Evolutionary conservation across 2,113 vertebrate genomes (phyloP), one percentile per base, ranked within the genome.

Genomic region (Silurus meridionalis): DNA sequence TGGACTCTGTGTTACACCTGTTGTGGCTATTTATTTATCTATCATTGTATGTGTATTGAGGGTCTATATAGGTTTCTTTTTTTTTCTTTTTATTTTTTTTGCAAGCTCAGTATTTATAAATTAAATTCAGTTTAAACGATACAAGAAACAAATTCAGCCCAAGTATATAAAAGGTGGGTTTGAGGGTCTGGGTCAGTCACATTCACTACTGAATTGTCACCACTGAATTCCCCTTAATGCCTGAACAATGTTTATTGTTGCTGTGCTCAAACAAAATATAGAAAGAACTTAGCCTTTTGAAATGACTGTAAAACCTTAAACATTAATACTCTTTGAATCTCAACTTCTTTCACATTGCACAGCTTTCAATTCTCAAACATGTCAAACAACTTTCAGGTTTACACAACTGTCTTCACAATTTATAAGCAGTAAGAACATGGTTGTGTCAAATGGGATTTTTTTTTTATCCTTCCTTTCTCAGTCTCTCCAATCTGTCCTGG

Each of bases 401-500:
- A 37, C 37, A 37, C 37, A 60, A 80, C 3, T 79, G 53, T 57
- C 23, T 53, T 74, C 25, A 23, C 52, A 77, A 23, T 2, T 80
- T 10, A 64, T 17, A 57, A 13, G 77, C 17, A 63, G 14, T 57
- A 80, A 86, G 53, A 61, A 88, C 48, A 71, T 37, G 69, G 58
- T 50, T 25, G 19, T 83, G 61, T 53, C 63, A 63, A 53, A 79
- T 55, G 60, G 46, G 25, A 64, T 67, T 63, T 50, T 57, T 0
- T 25, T 66, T 63, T 75, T 80, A 77, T 74, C 37, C 64, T 87
- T 81, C 50, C 63, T 71, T 46, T 81, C 75, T 60, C 52, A 14
- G 50, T 72, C 78, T 86, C 85, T 86, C 87, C 82, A 82, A 46
- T 74, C 77, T 84, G 82, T 87, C 88, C 88, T 46, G 17, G 85